A percentile compares a stretch with the other conserved stretches of the same genome.
phyloP scores from a whole-genome alignment of 2,797 vertebrate species.

The Takifugu rubripes region DNA sequence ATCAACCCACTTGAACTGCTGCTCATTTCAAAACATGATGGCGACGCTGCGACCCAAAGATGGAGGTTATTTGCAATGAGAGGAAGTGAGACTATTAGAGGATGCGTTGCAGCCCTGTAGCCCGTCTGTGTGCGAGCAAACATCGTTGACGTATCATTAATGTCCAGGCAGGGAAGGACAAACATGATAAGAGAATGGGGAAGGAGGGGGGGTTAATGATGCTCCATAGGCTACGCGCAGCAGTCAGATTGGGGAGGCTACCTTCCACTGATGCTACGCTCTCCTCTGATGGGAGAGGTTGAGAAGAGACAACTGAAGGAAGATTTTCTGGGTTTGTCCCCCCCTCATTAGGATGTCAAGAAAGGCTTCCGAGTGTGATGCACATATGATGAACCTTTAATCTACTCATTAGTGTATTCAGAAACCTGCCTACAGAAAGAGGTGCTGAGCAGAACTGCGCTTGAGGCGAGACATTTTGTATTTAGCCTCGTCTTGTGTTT shows the following conservation, averaged over 20 bases:
- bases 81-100: conserved; percentile 26
- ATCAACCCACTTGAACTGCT: conserved; percentile 41
- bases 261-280: too few relatives aligned
- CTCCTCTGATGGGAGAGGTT: too few relatives aligned
- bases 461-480: not conserved
- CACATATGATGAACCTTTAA: not conserved
- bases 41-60: conserved; percentile 12
- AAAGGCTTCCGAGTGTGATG: too few relatives aligned
- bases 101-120: conserved; percentile 14
- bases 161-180: not conserved
- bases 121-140: not conserved
- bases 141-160: conserved; percentile 9
- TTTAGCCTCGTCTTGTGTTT: not conserved
- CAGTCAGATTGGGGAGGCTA: too few relatives aligned
- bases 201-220: conserved; percentile 12
- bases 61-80: conserved; percentile 34
- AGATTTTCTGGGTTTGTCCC: too few relatives aligned
- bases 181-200: conserved; percentile 7
- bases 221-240: not conserved
- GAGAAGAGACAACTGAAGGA: too few relatives aligned
- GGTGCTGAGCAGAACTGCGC: not conserved
- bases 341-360: too few relatives aligned
- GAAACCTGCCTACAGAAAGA: not conserved
- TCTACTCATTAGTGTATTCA: not conserved
- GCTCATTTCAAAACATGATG: conserved; percentile 27